Evolutionary conservation across 2,113 vertebrate species (phyloP), one percentile per base, ranked within the genome.

Genomic region (Melozone crissalis): DNA sequence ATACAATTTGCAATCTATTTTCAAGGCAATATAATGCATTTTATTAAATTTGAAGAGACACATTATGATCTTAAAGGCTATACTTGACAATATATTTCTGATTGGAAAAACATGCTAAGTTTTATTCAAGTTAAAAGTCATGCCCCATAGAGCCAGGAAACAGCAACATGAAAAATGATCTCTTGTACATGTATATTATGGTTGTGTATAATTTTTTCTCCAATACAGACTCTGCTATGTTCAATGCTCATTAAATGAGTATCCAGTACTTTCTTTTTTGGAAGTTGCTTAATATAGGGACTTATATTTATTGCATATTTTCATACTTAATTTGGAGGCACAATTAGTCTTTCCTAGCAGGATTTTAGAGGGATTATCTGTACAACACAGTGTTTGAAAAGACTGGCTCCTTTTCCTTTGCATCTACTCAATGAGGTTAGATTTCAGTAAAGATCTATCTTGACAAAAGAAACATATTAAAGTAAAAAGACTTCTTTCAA

Each of bases 1-100:
- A n/a, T 35, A 43, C 7, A 31, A 71, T 54, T 41, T 80, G 4
- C 5, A 51, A 81, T 55, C 15, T 20, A 47, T 72, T 90, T 81
- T 86, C 71, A 69, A 66, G 47, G 14, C 12, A 67, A 41, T 49
- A 28, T 2, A 4, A 62, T 14, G 5, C 3, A 65, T 18, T 86
- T 24, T 31, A 43, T 63, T 81, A 75, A 57, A 75, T 61, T 72
- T 78, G 20, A 78, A 54, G 47, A 78, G 28, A 81, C 30, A n/a
- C 2, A 54, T 30, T 33, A 47, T 0, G 0, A 62, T 52, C 52
- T 68, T 82, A 65, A 84, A 71, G 16, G 11, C 5, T 59, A 22
- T 21, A 30, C 13, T 27, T 81, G 22, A 74, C 12, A 24, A 9
- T 14, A 11, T 58, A 71, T 66, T 65, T 67, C 24, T 68, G 15